phyloP scores from a whole-genome alignment of 2,113 vertebrate genomes.

The Oncorhynchus tshawytscha region DNA sequence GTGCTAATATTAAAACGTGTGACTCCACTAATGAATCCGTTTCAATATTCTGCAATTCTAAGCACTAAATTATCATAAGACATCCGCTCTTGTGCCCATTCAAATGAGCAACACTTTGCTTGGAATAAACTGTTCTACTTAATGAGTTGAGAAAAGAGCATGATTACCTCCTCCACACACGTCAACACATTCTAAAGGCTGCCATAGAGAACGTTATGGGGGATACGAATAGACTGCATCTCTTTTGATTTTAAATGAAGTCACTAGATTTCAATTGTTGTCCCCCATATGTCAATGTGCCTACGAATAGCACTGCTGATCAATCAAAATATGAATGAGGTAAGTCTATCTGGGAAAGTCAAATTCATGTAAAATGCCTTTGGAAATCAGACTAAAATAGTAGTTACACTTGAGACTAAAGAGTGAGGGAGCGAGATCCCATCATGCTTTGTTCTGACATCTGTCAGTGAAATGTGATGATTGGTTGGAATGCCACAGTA shows the following conservation, averaged over 20 bases:
- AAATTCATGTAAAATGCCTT: constrained; percentile 30
- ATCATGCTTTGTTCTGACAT: constrained; percentile 68
- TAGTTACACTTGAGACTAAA: constrained; percentile 25
- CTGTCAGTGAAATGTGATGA: constrained; percentile 65
- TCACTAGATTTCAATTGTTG: constrained; percentile 54
- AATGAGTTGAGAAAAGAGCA: constrained; percentile 71
- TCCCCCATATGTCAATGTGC: constrained; percentile 50
- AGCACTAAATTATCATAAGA: constrained; percentile 77
- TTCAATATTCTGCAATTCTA: constrained; percentile 70
- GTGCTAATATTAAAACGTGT: constrained; percentile 74
- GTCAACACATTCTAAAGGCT: constrained; percentile 65
- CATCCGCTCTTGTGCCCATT: constrained; percentile 71
- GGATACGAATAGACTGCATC: constrained; percentile 58
- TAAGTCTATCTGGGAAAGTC: constrained; percentile 34
- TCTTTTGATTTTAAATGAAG: constrained; percentile 49
- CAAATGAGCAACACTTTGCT: constrained; percentile 70
- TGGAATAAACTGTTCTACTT: constrained; percentile 70
- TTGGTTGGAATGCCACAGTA: constrained; percentile 50
- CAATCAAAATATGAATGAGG: constrained; percentile 28
- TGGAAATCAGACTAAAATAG: constrained; percentile 49
- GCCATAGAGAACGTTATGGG: constrained; percentile 51
- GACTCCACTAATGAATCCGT: constrained; percentile 75
- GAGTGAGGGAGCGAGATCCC: constrained; percentile 21
- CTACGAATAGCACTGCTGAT: constrained; percentile 51
- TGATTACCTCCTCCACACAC: constrained; percentile 71